Evolutionary conservation across 2,797 vertebrate species (phyloP).

Genomic region (Dromococcyx pavoninus): DNA sequence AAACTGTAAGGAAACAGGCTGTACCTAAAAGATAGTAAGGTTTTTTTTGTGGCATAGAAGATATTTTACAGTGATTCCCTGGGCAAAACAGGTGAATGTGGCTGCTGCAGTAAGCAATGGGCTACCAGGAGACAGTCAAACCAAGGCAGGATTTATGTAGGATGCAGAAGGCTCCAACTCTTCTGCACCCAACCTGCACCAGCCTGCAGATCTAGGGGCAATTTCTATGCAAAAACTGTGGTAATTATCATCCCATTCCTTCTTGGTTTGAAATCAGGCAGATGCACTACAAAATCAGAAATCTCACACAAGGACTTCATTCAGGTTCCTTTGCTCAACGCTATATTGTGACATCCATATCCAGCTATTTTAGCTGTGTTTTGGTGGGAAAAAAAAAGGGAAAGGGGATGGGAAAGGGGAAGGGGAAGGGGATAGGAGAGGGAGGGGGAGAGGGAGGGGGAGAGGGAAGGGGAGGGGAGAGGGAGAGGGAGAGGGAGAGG

Average conservation of each 20-base stretch:
- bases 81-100: not conserved
- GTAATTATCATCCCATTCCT: not conserved
- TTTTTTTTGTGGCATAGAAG: not conserved
- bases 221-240: not conserved
- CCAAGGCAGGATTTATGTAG: not conserved
- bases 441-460: too few relatives aligned
- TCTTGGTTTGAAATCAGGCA: not conserved
- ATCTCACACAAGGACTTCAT: not conserved
- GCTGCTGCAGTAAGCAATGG: not conserved
- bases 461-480: too few relatives aligned
- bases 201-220: not conserved
- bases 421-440: too few relatives aligned
- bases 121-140: not conserved
- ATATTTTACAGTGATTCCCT: not conserved
- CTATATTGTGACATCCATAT: not conserved
- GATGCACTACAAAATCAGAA: not conserved
- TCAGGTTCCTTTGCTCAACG: not conserved
- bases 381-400: fast-evolving
- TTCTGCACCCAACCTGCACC: not conserved
- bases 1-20: not conserved
- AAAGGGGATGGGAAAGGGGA: too few relatives aligned
- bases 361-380: not conserved
- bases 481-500: too few relatives aligned
- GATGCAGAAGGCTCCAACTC: not conserved
- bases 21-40: not conserved